Percentiles rank a stretch among this genome's conserved stretches.
phyloP scores from a whole-genome alignment of 2,797 vertebrate genomes.

The Etheostoma perlongum region DNA sequence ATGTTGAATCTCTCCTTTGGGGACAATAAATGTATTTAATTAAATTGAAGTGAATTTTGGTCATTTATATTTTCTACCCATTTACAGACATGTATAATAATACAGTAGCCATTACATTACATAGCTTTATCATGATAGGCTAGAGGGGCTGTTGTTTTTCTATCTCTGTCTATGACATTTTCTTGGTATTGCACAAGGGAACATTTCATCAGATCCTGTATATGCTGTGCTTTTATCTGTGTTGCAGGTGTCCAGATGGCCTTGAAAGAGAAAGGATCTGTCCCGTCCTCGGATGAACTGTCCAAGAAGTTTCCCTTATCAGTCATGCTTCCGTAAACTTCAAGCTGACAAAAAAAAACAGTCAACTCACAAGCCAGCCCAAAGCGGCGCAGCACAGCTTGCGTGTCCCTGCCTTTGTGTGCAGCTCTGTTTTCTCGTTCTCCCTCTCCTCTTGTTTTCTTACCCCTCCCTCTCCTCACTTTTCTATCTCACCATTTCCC shows the following conservation, averaged over 20 bases:
- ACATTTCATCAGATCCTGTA: slow-evolving; percentile 55
- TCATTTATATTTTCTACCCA: slow-evolving; percentile 37
- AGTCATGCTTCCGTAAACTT: slow-evolving; percentile 64
- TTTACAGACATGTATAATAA: slow-evolving; percentile 28
- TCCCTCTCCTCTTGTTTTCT: slow-evolving; percentile 3
- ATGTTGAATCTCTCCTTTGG: slow-evolving; percentile 23
- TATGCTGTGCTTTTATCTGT: slow-evolving; percentile 15
- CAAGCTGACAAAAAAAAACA: slow-evolving; percentile 1
- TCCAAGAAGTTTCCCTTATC: slow-evolving; percentile 60
- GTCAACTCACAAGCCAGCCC: slow-evolving; percentile 54
- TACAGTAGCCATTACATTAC: slow-evolving; percentile 26
- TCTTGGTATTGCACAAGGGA: slow-evolving; percentile 21
- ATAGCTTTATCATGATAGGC: slow-evolving; percentile 17
- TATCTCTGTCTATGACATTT: slow-evolving; percentile 36
- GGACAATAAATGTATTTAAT: slow-evolving; percentile 31
- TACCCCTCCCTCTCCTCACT: not conserved
- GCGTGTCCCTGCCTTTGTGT: slow-evolving; percentile 54
- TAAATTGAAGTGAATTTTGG: slow-evolving; percentile 29
- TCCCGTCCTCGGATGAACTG: slow-evolving; percentile 55
- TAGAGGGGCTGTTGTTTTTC: slow-evolving; percentile 40
- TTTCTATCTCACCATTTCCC: slow-evolving; percentile 51
- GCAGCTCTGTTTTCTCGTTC: slow-evolving; percentile 40
- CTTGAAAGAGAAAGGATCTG: slow-evolving; percentile 28
- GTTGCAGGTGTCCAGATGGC: not conserved
- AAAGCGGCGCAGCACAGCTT: slow-evolving; percentile 47